These are phyloP conservation scores for Epirrhoe tristata DNA, from an alignment of 2,888 invertebrate species.

Conservation along the genomic window DNA sequence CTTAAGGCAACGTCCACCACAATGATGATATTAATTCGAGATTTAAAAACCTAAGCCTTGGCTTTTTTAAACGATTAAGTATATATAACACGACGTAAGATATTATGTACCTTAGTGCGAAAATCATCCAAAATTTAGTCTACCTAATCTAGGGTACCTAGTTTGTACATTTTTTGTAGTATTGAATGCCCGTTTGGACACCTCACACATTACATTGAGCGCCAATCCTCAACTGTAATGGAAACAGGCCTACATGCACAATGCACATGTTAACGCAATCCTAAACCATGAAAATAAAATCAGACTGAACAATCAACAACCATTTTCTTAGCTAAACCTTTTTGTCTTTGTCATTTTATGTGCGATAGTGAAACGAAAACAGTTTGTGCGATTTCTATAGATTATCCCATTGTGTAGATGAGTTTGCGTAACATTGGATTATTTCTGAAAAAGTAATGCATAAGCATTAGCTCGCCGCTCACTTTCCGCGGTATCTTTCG, in stretches of 20 bases:
- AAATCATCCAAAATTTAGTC: no score
- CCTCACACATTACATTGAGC: no score
- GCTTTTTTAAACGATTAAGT: not conserved
- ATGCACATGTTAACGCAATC: no score
- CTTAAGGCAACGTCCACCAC: slow-evolving; percentile 5
- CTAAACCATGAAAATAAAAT: no score
- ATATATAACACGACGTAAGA: no score
- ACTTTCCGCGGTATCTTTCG: slow-evolving; percentile 57
- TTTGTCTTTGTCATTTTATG: not conserved
- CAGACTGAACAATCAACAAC: not conserved
- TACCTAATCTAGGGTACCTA: no score
- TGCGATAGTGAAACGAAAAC: not conserved
- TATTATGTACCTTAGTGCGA: no score
- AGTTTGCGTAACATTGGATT: slow-evolving; percentile 58
- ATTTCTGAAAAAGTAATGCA: slow-evolving; percentile 65
- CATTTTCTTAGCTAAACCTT: not conserved
- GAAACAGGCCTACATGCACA: no score
- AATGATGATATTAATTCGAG: not conserved
- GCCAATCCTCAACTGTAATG: no score
- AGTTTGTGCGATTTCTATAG: not conserved
- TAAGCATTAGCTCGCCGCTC: slow-evolving; percentile 62
- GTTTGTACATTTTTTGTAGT: no score
- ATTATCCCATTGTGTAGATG: slow-evolving; percentile 34
- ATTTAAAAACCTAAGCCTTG: not conserved
- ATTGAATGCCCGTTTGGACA: no score